These are phyloP conservation scores for Halesus radiatus DNA, from an alignment of 1,140 invertebrate genomes.

Conservation along the genomic window DNA sequence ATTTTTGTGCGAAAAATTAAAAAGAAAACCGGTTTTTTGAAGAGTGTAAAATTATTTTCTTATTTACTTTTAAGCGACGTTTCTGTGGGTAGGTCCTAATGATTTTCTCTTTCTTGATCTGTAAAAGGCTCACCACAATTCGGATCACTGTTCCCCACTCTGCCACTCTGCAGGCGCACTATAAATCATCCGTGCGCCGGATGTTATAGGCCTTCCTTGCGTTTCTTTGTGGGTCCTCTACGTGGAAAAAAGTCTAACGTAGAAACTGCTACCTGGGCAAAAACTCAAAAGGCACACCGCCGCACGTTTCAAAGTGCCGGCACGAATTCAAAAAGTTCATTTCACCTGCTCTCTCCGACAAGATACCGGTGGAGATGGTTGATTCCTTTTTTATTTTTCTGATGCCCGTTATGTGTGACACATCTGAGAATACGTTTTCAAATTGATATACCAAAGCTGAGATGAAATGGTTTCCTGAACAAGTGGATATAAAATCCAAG, in stretches of 20 bases:
- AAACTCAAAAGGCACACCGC: not conserved
- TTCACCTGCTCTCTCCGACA: not conserved
- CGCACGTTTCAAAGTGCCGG: not conserved
- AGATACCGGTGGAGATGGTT: not conserved
- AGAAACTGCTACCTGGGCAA: conserved; percentile 15
- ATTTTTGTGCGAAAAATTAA: no score
- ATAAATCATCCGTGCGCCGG: conserved; percentile 28
- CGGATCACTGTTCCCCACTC: conserved; percentile 8
- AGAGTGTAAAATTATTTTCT: no score
- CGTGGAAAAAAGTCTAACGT: conserved; percentile 5
- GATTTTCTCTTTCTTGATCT: conserved; percentile 23
- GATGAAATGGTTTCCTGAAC: conserved; percentile 25
- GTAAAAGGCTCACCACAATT: not conserved
- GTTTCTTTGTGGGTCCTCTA: not conserved
- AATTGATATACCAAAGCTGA: conserved; percentile 4
- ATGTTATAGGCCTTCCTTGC: conserved; percentile 18
- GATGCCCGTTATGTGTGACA: not conserved
- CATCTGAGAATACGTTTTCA: not conserved
- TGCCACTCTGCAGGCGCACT: not conserved
- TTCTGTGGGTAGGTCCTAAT: not conserved
- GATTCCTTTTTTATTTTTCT: not conserved
- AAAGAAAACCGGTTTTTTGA: no score
- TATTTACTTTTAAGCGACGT: no score
- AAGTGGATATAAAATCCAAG: conserved; percentile 1
- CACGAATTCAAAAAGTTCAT: not conserved